Evolutionary conservation across 2,888 invertebrate species (phyloP), one percentile per base, ranked within the genome.

Genomic region (Acrobasis suavella): DNA sequence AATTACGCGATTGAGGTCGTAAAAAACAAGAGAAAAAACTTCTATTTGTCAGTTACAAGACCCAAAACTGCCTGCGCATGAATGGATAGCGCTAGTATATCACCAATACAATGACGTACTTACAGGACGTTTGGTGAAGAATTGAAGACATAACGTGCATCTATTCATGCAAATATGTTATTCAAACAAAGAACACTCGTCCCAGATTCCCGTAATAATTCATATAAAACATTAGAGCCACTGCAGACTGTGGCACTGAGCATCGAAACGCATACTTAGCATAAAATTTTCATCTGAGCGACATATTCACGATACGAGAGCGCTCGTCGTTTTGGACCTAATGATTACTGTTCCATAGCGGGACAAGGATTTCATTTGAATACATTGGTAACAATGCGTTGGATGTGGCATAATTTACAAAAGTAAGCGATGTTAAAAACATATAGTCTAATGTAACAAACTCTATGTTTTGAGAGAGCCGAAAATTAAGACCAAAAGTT

Each of bases 331-430:
- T 64, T 62, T 63, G 60, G 42, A 64, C 67, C 67, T 74, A 73
- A 74, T 73, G 72, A 75, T 66, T 70, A 68, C 69, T 63, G 64
- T 68, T 68, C 67, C 61, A 64, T 69, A 66, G 64, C 70, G 64
- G 64, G 62, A 62, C 52, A 63, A 50, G 67, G 70, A 68, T 71
- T 73, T 72, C 72, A 75, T 75, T 75, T 73, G 72, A 72, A 75
- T 75, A 73, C 70, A 70, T 73, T 71, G 63, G 67, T 70, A 69
- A 73, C 71, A 70, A 70, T 69, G 64, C 67, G 59, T 62, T 32
- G 22, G 32, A 0, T 51, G 38, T 49, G 32, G 38, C 37, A 9
- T 54, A 60, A 66, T 60, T 62, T 2, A 65, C 6, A 51, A 62
- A 61, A 55, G 16, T 10, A 17, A 49, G 12, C 51, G 2, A 5